Conservation (phyloP, 2,888 invertebrate species). For the Acrobasis repandana region DNA sequence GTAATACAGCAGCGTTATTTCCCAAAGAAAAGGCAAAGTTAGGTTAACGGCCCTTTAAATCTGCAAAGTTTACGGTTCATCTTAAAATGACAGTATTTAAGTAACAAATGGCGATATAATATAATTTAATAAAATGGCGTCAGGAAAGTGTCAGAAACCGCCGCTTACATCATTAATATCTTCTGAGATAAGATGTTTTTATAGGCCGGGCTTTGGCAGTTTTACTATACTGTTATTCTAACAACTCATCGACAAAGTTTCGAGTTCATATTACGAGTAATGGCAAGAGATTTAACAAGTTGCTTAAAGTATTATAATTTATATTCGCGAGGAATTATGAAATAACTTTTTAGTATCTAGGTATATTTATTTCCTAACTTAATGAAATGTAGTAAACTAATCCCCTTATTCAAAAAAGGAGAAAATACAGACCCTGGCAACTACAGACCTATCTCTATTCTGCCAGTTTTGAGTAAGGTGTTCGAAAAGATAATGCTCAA, state of each 20-base stretch:
- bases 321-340: no score
- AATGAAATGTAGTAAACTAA: no score
- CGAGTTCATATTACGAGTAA: slow-evolving; percentile 12
- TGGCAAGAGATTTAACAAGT: background rate
- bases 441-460: no score
- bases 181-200: slow-evolving; percentile 17
- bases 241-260: slow-evolving; percentile 12
- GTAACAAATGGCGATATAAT: slow-evolving; percentile 2
- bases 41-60: background rate
- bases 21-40: background rate
- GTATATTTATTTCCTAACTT: no score
- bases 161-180: slow-evolving; percentile 13
- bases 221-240: slow-evolving; percentile 12
- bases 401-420: no score
- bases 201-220: background rate
- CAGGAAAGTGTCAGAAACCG: background rate
- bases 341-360: no score
- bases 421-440: no score
- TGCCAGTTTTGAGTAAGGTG: no score
- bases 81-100: background rate
- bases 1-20: no score
- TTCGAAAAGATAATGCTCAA: no score
- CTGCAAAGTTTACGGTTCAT: background rate
- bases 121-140: slow-evolving; percentile 6
- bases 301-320: background rate